Base-by-base conservation (phyloP, 2,113 vertebrate genomes). In the Raja brachyura region DNA sequence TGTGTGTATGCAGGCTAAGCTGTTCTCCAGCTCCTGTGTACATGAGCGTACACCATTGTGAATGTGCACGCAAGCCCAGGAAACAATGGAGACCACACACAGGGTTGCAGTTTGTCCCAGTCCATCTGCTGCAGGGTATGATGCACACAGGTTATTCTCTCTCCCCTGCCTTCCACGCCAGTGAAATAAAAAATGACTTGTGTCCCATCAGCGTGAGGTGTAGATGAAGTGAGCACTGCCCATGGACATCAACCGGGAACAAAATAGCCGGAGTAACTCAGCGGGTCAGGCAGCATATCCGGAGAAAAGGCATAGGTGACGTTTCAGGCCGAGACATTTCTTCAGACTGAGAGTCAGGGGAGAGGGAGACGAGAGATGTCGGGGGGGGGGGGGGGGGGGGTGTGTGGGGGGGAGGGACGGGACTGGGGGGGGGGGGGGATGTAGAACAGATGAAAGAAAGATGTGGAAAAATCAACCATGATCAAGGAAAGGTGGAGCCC, bases 51-150 rank as follows among this genome's bases (percentile, higher is more conserved):
- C 7, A 54, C 48, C 22, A 54, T 59, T 9, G 11, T 77, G 75
- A 77, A 33, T 77, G 75, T 77, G 5, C 75, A 77, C 14, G n/a
- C 75, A 77, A 77, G 75, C 75, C 90, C 93, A 76, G 93, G 39
- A 93, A 93, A 0, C 33, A 95, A 7, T 93, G 94, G 56, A 95
- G 95, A 85, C 85, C 81, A 90, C 94, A 94, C 94, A 94, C 85
- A 94, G 93, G 93, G 90, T 93, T 90, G 93, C 79, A 93, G 76
- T 8, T 59, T 59, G 81, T 85, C 81, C 81, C 81, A 25, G 54
- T 20, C 48, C 81, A 85, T 85, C 54, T 85, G 81, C 54, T 85
- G 25, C 59, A 25, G 13, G 56, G 20, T 85, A 85, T 85, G 25
- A 85, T 56, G 54, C 54, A 85, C 20, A 85, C 7, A 85, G 54